These are phyloP conservation scores for Lamprotornis superbus DNA, from an alignment of 2,113 vertebrate genomes.

Conservation along the genomic window DNA sequence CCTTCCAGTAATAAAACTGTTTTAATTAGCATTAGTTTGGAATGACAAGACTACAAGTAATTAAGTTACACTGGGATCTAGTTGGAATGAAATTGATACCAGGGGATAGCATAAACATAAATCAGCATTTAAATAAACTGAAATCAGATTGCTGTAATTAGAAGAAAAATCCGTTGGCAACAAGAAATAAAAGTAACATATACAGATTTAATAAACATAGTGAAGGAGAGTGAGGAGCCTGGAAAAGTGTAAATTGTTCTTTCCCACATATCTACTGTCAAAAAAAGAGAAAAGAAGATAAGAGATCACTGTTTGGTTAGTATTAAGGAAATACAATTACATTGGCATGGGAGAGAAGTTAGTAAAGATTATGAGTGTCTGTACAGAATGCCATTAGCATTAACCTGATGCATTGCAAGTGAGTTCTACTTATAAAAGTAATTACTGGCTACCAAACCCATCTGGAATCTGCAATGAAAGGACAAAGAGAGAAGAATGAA, in stretches of 20 bases:
- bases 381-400: conserved; percentile 67
- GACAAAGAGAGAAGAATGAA: conserved; percentile 54
- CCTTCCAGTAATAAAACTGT: conserved; percentile 61
- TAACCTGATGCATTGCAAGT: conserved; percentile 71
- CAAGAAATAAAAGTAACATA: conserved; percentile 64
- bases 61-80: conserved; percentile 71
- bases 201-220: conserved; percentile 56
- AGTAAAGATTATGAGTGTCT: conserved; percentile 55
- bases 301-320: conserved; percentile 2
- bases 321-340: conserved; percentile 55
- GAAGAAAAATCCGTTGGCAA: conserved; percentile 57
- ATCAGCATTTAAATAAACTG: conserved; percentile 72
- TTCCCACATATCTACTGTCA: rapidly evolving
- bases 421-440: conserved; percentile 72
- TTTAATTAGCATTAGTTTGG: conserved; percentile 67
- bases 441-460: conserved; percentile 76
- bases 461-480: conserved; percentile 72
- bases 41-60: conserved; percentile 68
- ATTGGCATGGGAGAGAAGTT: conserved; percentile 21
- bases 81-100: conserved; percentile 71
- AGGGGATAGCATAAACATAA: conserved; percentile 67
- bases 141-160: conserved; percentile 71
- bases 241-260: conserved; percentile 12
- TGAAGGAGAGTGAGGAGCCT: background rate
- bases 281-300: background rate